A percentile compares a stretch with the other conserved stretches of the same genome.
phyloP scores from a whole-genome alignment of 2,888 invertebrate genomes.

The Siphlonurus alternatus region DNA sequence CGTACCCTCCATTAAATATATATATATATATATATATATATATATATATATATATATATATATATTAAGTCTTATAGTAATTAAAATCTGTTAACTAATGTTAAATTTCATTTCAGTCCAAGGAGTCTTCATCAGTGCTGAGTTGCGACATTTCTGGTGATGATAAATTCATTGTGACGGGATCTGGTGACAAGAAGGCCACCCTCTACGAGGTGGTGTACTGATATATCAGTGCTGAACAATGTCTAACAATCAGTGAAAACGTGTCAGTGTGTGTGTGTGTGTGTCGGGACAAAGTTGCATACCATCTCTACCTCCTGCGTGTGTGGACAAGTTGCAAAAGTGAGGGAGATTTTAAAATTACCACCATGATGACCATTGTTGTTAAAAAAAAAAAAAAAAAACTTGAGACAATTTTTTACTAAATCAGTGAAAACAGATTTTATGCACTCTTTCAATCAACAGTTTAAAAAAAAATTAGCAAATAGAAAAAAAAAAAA shows the following conservation, averaged over 20 bases:
- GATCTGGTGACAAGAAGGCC: constrained; percentile 95
- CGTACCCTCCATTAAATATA: too few relatives aligned
- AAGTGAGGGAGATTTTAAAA: too few relatives aligned
- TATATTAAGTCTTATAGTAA: too few relatives aligned
- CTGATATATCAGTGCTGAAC: constrained; percentile 30
- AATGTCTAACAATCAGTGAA: too few relatives aligned
- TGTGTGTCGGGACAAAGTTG: too few relatives aligned
- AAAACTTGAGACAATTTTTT: not conserved
- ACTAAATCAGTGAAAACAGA: not conserved
- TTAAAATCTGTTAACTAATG: too few relatives aligned
- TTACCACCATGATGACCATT: too few relatives aligned
- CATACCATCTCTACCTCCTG: too few relatives aligned
- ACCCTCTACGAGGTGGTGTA: constrained; percentile 94
- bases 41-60: too few relatives aligned
- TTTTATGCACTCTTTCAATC: not conserved
- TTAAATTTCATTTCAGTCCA: constrained; percentile 44
- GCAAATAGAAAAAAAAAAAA: not conserved
- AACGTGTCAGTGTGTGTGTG: too few relatives aligned
- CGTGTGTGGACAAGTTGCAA: too few relatives aligned
- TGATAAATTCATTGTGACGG: constrained; percentile 95
- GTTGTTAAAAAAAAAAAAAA: not conserved
- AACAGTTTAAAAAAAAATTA: not conserved
- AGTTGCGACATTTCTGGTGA: constrained; percentile 97
- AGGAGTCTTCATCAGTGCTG: constrained; percentile 93
- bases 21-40: too few relatives aligned